Conservation (phyloP, 2,888 invertebrate genomes). For the Oithona nana region DNA sequence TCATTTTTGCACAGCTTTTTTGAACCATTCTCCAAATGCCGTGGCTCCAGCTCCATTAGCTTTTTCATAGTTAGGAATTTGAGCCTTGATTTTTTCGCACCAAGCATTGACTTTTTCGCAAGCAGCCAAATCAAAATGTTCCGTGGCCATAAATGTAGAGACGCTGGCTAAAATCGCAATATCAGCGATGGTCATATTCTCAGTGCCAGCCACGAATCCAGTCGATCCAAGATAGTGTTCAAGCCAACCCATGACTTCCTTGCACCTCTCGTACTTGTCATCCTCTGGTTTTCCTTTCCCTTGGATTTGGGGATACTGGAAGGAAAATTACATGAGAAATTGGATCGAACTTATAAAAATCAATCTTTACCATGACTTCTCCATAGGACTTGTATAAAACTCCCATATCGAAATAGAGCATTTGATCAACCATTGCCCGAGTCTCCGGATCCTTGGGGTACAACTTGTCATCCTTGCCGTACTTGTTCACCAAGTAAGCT, state of each 20-base stretch:
- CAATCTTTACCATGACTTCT: neutral
- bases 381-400: slow-evolving; percentile 38
- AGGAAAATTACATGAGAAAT: too few species aligned
- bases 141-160: neutral
- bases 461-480: slow-evolving; percentile 2
- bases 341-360: too few species aligned
- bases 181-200: slow-evolving; percentile 10
- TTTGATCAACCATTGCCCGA: slow-evolving; percentile 55
- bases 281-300: too few species aligned
- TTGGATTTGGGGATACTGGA: too few species aligned
- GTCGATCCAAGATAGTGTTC: neutral
- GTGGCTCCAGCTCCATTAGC: slow-evolving; percentile 13
- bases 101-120: slow-evolving; percentile 9
- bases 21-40: slow-evolving; percentile 3
- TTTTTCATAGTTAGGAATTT: slow-evolving; percentile 15
- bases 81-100: neutral
- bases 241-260: slow-evolving; percentile 10
- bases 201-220: slow-evolving; percentile 13
- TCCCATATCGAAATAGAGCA: slow-evolving; percentile 56
- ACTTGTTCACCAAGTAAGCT: slow-evolving; percentile 1
- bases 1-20: too few species aligned
- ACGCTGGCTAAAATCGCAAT: neutral
- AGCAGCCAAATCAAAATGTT: neutral
- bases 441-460: slow-evolving; percentile 35
- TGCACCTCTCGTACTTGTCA: neutral